These are phyloP conservation scores for Brachymystax lenok DNA, from an alignment of 2,797 vertebrate genomes.

Conservation along the genomic window DNA sequence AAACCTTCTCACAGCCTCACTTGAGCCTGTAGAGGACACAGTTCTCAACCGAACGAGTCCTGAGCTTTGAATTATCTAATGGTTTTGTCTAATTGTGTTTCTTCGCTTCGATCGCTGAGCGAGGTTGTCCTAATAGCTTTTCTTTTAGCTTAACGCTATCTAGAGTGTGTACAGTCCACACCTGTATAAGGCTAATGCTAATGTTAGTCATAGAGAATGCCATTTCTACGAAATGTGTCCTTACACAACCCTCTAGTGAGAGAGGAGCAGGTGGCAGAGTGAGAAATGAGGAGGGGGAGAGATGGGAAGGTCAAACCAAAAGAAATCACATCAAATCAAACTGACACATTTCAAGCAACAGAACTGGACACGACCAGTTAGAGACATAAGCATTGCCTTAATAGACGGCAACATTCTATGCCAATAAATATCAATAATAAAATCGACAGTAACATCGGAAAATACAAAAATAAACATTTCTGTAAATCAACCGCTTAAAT, in stretches of 20 bases:
- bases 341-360: slow-evolving; percentile 25
- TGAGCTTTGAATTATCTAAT: not conserved
- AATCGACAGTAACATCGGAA: not conserved
- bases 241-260: slow-evolving; percentile 1
- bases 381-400: not conserved
- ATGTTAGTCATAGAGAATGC: slow-evolving; percentile 10
- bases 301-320: slow-evolving; percentile 9
- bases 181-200: slow-evolving; percentile 13
- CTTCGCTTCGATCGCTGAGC: not conserved
- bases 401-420: not conserved
- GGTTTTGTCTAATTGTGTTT: not conserved
- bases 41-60: not conserved
- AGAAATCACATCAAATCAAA: slow-evolving; percentile 21
- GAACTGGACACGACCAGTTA: slow-evolving; percentile 7
- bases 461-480: slow-evolving; percentile 17
- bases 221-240: not conserved
- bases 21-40: not conserved
- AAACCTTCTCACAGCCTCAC: not conserved
- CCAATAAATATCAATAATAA: slow-evolving; percentile 1
- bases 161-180: slow-evolving; percentile 22
- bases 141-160: not conserved
- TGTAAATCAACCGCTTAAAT: slow-evolving; percentile 11
- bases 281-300: slow-evolving; percentile 11
- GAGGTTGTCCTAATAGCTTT: not conserved
- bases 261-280: slow-evolving; percentile 24